These are phyloP conservation scores for Plecturocebus donacophilus DNA, from an alignment of 2,113 vertebrate genomes.

Conservation along the genomic window DNA sequence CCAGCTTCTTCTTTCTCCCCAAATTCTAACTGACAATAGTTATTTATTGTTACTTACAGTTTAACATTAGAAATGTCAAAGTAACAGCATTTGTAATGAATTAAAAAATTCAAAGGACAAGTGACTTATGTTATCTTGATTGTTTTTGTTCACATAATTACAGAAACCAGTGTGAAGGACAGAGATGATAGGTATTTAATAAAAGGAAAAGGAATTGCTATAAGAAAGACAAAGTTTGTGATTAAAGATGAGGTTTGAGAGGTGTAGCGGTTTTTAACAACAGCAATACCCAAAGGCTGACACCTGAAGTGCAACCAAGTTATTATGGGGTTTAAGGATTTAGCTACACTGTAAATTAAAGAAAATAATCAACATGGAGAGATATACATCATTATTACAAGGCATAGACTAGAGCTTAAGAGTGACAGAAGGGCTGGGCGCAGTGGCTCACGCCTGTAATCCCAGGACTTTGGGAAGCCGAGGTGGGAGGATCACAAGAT, in stretches of 20 bases:
- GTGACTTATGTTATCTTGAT: background rate
- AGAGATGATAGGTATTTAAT: background rate
- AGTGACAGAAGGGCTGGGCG: background rate
- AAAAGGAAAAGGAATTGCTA: background rate
- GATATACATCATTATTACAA: background rate
- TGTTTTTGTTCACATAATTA: background rate
- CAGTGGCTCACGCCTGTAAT: no score
- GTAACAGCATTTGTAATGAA: background rate
- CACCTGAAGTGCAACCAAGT: background rate
- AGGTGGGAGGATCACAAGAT: no score
- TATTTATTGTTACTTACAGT: no score
- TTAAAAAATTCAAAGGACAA: background rate
- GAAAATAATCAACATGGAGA: background rate
- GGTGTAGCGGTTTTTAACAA: background rate
- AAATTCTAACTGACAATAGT: background rate
- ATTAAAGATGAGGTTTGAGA: background rate
- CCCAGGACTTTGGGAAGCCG: no score
- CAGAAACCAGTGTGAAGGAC: background rate
- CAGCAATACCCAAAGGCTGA: fast-evolving
- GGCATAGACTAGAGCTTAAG: background rate
- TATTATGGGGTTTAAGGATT: background rate
- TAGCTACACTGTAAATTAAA: background rate
- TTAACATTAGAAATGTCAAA: background rate
- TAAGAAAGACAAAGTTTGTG: background rate
- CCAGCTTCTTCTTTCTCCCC: background rate